Base-by-base conservation (phyloP, 2,113 vertebrate genomes). In the Ceyx margarethae region DNA sequence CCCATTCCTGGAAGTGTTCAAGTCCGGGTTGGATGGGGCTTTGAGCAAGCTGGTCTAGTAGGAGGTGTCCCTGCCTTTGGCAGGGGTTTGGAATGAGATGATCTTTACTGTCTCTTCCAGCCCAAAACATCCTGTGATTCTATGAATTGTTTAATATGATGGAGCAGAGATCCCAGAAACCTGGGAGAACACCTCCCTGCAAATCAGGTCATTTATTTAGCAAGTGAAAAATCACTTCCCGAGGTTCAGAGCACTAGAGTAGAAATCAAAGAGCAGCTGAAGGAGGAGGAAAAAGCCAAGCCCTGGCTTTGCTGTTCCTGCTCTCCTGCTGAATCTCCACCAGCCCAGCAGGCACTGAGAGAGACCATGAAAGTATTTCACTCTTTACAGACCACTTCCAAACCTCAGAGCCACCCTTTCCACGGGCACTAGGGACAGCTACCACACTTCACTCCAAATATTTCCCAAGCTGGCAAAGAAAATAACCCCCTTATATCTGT, bases 341-440 rank as follows among this genome's bases (percentile, higher is more conserved):
- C 57, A 5, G 53, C n/a, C 79, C 2, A 0, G 40, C 33, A 81
- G 65, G 45, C 79, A 56, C 62, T 0, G 0, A 57, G 21, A 58
- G 53, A 74, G 43, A 42, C 3, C 1, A 0, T 1, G 1, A 57
- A 76, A 89, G 37, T 8, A 62, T 60, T 67, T 50, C 85, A 26
- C 65, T 89, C 61, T 40, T 76, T 4, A 15, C 42, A 43, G 40
- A 62, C 14, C 18, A 4, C 66, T 91, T 74, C 65, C 42, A 45
- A 68, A 46, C 50, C 51, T 68, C 91, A 25, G 72, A 74, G 60
- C 33, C 3, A 5, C 45, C 60, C 43, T 81, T 81, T 65, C 28
- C 81, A 76, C 0, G 0, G 73, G 61, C 45, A 40, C 43, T 26
- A 2, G 1, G 69, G 73, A 71, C 81, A 81, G 51, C 90, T 68